Evolutionary conservation across 2,797 vertebrate species (phyloP).

Genomic region (Trachurus trachurus): DNA sequence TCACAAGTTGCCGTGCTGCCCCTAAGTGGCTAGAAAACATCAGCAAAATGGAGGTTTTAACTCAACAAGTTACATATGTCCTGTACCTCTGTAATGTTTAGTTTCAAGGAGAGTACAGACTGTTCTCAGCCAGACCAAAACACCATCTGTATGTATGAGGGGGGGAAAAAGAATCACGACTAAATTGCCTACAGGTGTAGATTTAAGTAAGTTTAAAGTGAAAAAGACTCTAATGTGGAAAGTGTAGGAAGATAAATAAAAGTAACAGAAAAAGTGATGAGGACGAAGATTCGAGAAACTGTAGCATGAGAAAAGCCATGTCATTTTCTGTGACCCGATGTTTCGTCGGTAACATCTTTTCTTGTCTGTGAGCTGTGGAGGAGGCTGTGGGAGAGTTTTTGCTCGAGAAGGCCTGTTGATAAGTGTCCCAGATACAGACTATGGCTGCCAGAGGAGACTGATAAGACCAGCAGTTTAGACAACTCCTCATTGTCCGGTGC

Average conservation of each 20-base stretch:
- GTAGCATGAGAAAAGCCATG: slow-evolving; percentile 3
- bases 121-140: slow-evolving; percentile 37
- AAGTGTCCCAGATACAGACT: slow-evolving; percentile 62
- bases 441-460: slow-evolving; percentile 60
- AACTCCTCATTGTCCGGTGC: slow-evolving; percentile 80
- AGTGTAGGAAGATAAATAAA: slow-evolving; percentile 16
- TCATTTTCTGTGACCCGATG: background rate
- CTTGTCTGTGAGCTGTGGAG: slow-evolving; percentile 19
- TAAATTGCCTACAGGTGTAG: slow-evolving; percentile 33
- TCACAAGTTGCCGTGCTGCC: background rate
- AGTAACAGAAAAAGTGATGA: background rate
- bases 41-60: slow-evolving; percentile 3
- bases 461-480: slow-evolving; percentile 79
- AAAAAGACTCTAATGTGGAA: slow-evolving; percentile 4
- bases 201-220: background rate
- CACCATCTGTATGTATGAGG: slow-evolving; percentile 36
- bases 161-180: slow-evolving; percentile 9
- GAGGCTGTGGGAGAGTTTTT: slow-evolving; percentile 69
- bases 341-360: slow-evolving; percentile 14
- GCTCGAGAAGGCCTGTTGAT: slow-evolving; percentile 64
- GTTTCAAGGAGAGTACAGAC: slow-evolving; percentile 42
- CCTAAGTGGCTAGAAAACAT: background rate
- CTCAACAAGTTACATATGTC: background rate
- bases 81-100: slow-evolving; percentile 28
- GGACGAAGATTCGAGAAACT: slow-evolving; percentile 21